Evolutionary conservation across 2,888 invertebrate species (phyloP), one percentile per base, ranked within the genome.

Genomic region (Drosophila anomalata): DNA sequence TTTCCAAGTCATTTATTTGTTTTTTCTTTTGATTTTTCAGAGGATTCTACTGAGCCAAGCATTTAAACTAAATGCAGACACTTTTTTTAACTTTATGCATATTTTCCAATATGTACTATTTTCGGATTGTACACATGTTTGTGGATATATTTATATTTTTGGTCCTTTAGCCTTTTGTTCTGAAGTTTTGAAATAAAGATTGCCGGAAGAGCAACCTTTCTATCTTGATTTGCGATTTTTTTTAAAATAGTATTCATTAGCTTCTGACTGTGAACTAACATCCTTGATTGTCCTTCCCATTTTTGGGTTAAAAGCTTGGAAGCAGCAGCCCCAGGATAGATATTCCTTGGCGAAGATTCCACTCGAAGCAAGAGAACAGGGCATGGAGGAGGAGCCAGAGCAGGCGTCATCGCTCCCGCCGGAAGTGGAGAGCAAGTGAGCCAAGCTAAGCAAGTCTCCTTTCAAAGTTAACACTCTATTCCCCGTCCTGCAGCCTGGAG

Each of bases 301-400:
- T 56, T 14, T 62, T 47, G 54, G 42, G 60, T 17, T 62, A 62
- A 51, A 86, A 84, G 96, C 96, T 73, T 97, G 96, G 96, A 96
- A 96, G 2, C 96, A 96, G 3, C 96, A 97, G 6, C 96, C 96
- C 0, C 52, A 97, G 97, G 72, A 71, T 8, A 57, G 57, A 11
- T 56, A 63, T 11, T 44, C 53, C 6, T 11, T 29, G 42, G 57
- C 51, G 14, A n/a, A 24, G 11, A 53, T n/a, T n/a, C n/a, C 22
- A 24, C 22, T 4, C 9, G 9, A 20, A 4, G 9, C 29, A 9
- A 29, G 9, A 9, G 29, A 9, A 3, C 22, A 24, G 22, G 22
- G 5, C 22, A 14, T 14, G 2, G 41, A 42, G 17, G 8, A 42
- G 9, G 14, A 42, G 5, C 17, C 4, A 2, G 36, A 36, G 14